Conservation (phyloP, 2,113 vertebrate species). For the Hypocryptadius cinnamomeus region DNA sequence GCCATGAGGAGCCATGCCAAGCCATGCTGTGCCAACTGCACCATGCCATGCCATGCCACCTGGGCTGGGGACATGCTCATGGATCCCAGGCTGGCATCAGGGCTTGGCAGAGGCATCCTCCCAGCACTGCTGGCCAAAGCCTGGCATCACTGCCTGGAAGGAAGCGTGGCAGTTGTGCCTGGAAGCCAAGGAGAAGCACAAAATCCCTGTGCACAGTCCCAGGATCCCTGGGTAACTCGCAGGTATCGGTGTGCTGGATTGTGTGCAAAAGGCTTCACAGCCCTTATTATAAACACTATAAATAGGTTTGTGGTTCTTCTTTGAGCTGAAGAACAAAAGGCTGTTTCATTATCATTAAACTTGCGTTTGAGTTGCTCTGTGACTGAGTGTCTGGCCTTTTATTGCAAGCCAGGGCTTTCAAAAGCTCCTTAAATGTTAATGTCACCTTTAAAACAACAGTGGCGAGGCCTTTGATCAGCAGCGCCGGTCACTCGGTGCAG, state of each 20-base stretch:
- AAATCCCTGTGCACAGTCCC: background rate
- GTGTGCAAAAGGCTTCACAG: background rate
- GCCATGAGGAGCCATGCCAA: no score
- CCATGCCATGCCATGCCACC: background rate
- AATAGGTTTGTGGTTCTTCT: constrained; percentile 53
- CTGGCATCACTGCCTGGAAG: background rate
- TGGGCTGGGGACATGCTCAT: accelerated
- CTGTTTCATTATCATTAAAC: constrained; percentile 62
- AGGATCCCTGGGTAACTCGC: background rate
- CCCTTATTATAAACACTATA: constrained; percentile 15
- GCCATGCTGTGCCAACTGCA: background rate
- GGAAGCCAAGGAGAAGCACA: background rate
- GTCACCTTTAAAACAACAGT: constrained; percentile 43
- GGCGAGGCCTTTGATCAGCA: constrained; percentile 42
- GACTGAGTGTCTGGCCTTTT: constrained; percentile 55
- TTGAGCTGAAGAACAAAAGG: constrained; percentile 54
- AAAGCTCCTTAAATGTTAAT: constrained; percentile 47
- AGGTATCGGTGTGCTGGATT: background rate
- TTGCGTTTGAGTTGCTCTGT: constrained; percentile 14
- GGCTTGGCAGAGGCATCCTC: background rate
- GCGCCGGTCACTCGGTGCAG: background rate
- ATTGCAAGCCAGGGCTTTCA: constrained; percentile 50
- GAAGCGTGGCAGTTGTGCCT: background rate
- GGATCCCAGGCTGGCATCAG: background rate
- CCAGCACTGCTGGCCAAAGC: background rate